Evolutionary conservation across 2,888 invertebrate species (phyloP).

Genomic region (Eupeodes latifasciatus): DNA sequence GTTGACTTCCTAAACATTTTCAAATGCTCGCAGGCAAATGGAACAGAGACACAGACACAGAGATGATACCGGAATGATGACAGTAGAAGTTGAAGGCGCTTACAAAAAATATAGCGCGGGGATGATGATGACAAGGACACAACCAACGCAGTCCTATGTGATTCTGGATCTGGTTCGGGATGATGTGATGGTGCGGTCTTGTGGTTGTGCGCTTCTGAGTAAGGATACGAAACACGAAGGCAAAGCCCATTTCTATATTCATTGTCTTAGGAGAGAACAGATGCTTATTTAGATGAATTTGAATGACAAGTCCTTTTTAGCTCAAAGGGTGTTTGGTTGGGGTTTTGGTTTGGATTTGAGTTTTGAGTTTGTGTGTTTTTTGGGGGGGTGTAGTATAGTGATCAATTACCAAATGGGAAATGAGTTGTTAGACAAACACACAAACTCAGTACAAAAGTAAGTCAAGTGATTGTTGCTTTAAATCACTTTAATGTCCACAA

Average conservation of each 20-base stretch:
- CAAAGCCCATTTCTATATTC: slow-evolving; percentile 24
- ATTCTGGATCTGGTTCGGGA: not conserved
- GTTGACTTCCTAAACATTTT: slow-evolving; percentile 64
- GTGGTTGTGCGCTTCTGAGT: not conserved
- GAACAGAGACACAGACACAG: not conserved
- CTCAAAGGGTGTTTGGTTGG: slow-evolving; percentile 46
- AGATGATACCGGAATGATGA: not conserved
- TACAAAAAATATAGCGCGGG: slow-evolving; percentile 1
- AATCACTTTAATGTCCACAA: slow-evolving; percentile 61
- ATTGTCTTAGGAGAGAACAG: slow-evolving; percentile 66
- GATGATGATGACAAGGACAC: slow-evolving; percentile 20
- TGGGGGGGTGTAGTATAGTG: not conserved
- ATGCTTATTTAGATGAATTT: slow-evolving; percentile 70
- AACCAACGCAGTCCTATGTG: not conserved
- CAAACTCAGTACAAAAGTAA: slow-evolving; percentile 6
- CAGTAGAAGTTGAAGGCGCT: not conserved
- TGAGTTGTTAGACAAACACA: slow-evolving; percentile 56
- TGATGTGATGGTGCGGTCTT: slow-evolving; percentile 1
- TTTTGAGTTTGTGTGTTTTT: too few species aligned
- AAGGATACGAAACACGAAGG: not conserved
- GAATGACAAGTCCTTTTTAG: slow-evolving; percentile 64
- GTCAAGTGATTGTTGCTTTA: slow-evolving; percentile 54
- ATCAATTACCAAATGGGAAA: slow-evolving; percentile 67
- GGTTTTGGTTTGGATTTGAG: slow-evolving; percentile 1
- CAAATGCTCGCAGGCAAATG: slow-evolving; percentile 44